Evolutionary conservation across 2,113 vertebrate genomes (phyloP), one percentile per base, ranked within the genome.

Genomic region (Pelecanoides urinatrix): DNA sequence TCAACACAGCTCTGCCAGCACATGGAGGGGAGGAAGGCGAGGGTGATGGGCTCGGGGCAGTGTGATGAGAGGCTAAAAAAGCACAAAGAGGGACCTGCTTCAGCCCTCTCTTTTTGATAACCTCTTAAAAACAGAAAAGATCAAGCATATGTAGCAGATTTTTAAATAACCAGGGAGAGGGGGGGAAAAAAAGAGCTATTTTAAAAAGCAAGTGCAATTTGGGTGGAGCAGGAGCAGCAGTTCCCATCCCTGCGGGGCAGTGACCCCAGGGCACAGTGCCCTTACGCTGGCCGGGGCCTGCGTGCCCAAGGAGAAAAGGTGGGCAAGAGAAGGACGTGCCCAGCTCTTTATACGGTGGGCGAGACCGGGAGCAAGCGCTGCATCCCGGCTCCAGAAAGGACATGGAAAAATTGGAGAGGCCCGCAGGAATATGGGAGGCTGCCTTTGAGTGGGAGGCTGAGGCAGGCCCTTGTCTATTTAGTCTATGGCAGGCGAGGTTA

Each of bases 211-310:
- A 87, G 58, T 20, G 38, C 25, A 67, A 1, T 56, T 52, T 40
- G 74, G 38, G 74, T 70, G 85, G 50, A 70, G 74, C 29, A 21
- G 73, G 50, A 90, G 61, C 74, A 78, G 86, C 6, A 1, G 40
- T 36, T 82, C 78, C 52, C 3, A 0, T 49, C 74, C 0, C 0
- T 18, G 74, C 7, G 1, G 73, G 74, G n/a, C 68, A 77, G 53
- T 32, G 59, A 80, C 62, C 59, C n/a, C 49, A 42, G 32, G 52
- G 26, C 77, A 80, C 67, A 34, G 63, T 3, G 3, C 26, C 55
- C 0, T 0, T 44, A 23, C 4, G 0, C 67, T 4, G 11, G 30
- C 45, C 3, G 11, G n/a, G n/a, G 21, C 8, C 6, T 44, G 42
- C 32, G 10, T 42, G 34, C 30, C 42, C 73, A 65, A 73, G 90